These are phyloP conservation scores for Xenopus borealis DNA, from an alignment of 2,113 vertebrate species.

Conservation along the genomic window DNA sequence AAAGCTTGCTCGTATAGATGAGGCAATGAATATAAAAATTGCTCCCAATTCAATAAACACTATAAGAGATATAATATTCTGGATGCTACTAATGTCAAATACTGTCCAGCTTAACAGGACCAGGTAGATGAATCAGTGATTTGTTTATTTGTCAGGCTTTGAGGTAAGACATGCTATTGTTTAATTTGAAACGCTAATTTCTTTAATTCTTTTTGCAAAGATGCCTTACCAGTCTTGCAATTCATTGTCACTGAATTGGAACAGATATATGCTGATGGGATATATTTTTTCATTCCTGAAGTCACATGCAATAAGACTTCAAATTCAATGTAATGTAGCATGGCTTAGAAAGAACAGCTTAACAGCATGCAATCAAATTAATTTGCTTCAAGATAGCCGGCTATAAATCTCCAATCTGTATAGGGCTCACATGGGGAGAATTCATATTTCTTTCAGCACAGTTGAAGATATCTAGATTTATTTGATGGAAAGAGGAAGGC, in stretches of 20 bases:
- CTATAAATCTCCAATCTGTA: slow-evolving; percentile 62
- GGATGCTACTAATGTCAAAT: too few relatives aligned
- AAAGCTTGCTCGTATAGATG: too few relatives aligned
- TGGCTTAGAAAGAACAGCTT: slow-evolving; percentile 56
- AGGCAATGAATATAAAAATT: too few relatives aligned
- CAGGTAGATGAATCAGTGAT: too few relatives aligned
- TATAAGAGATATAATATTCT: too few relatives aligned
- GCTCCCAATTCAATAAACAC: too few relatives aligned
- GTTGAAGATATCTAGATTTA: neutral
- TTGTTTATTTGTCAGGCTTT: too few relatives aligned
- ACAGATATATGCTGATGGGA: neutral
- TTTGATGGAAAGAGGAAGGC: neutral
- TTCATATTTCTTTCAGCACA: neutral
- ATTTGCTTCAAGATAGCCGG: slow-evolving; percentile 55
- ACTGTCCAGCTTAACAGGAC: too few relatives aligned
- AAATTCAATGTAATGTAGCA: slow-evolving; percentile 41
- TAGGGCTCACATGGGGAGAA: neutral
- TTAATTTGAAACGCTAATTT: too few relatives aligned
- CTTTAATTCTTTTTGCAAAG: too few relatives aligned
- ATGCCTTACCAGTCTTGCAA: neutral
- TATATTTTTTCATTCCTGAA: neutral
- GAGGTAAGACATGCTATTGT: too few relatives aligned
- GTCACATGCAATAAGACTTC: slow-evolving; percentile 5
- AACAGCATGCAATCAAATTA: slow-evolving; percentile 65
- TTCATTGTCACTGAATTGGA: neutral